These are phyloP conservation scores for Arctocebus calabarensis DNA, from an alignment of 2,797 vertebrate species.

Conservation along the genomic window DNA sequence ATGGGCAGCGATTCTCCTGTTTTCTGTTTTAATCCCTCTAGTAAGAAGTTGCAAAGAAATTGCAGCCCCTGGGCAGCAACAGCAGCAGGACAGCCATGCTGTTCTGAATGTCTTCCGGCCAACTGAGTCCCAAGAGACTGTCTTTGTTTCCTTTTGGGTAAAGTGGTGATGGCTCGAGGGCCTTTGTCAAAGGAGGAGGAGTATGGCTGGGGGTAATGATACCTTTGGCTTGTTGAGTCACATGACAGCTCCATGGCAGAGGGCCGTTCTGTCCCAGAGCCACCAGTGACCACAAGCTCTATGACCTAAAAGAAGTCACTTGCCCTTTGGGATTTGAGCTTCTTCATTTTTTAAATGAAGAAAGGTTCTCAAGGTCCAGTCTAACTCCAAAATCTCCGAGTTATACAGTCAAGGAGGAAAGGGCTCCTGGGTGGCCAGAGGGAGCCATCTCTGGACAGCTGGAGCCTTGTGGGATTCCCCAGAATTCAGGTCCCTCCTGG, in stretches of 20 bases:
- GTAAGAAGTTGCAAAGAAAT: neutral
- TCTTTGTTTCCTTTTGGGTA: neutral
- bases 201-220: neutral
- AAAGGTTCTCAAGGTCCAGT: neutral
- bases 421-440: neutral
- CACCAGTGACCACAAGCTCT: neutral
- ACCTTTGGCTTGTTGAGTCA: neutral
- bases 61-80: neutral
- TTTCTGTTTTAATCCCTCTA: neutral
- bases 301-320: neutral
- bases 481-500: neutral
- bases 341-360: constrained; percentile 16
- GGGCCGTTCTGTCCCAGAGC: neutral
- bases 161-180: neutral
- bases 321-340: neutral
- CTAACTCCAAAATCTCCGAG: neutral
- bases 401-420: neutral
- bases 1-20: neutral
- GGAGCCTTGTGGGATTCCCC: neutral
- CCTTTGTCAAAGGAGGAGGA: neutral
- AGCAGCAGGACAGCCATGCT: neutral
- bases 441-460: neutral
- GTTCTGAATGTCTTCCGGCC: neutral
- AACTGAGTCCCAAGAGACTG: neutral
- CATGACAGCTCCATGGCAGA: neutral